Percentiles rank a stretch among this genome's conserved stretches.
Conservation (phyloP, 2,797 vertebrate species). For the Lemur catta region DNA sequence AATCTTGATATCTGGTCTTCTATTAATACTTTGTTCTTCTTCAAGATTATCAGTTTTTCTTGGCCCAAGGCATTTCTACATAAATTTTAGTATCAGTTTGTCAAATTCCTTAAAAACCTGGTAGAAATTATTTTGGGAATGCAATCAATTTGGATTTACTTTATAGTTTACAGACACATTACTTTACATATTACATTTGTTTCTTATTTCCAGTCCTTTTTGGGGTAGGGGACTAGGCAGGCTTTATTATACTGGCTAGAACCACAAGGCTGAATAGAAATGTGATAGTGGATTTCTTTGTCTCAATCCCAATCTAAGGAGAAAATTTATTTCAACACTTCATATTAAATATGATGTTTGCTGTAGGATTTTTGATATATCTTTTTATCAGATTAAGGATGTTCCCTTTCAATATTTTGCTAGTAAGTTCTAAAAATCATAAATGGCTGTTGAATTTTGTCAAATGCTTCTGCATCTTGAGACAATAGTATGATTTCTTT, state of each 20-base stretch:
- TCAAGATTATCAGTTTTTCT: neutral
- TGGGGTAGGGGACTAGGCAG: neutral
- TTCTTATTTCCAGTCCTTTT: neutral
- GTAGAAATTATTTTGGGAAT: neutral
- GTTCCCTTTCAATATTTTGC: neutral
- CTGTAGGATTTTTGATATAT: neutral
- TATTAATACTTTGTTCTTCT: neutral
- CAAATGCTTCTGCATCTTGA: neutral
- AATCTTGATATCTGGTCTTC: neutral
- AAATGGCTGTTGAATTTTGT: neutral
- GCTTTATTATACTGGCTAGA: neutral
- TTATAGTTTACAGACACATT: neutral
- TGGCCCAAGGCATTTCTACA: neutral
- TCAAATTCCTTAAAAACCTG: neutral
- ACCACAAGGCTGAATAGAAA: neutral
- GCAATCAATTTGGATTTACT: neutral
- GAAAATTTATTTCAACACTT: neutral
- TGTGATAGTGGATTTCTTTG: neutral
- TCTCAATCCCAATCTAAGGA: neutral
- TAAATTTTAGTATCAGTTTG: neutral
- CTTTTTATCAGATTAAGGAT: neutral
- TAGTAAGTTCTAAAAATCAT: neutral
- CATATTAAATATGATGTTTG: neutral
- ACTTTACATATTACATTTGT: neutral
- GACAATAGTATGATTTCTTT: neutral